Conservation (phyloP, 1,140 invertebrate genomes). For the Matsumurasca onukii region DNA sequence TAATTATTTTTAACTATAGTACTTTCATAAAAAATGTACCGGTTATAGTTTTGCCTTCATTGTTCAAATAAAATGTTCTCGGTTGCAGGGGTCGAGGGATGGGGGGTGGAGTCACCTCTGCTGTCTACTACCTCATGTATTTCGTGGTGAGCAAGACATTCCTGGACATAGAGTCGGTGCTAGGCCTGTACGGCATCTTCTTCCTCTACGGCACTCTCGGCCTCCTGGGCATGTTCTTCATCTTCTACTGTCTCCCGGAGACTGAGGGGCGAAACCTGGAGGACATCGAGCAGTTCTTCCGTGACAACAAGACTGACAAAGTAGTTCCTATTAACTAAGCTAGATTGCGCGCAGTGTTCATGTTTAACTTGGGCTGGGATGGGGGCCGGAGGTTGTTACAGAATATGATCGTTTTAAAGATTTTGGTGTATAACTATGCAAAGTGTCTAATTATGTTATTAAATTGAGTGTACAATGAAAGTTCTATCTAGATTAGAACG, state of each 20-base stretch:
- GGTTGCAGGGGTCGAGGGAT: slow-evolving; percentile 41
- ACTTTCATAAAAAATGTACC: no score
- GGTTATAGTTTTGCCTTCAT: no score
- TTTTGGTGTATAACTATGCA: no score
- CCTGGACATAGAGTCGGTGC: slow-evolving; percentile 34
- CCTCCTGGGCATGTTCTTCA: slow-evolving; percentile 36
- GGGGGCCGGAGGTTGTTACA: no score
- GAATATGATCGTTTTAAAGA: no score
- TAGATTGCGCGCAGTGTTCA: neutral
- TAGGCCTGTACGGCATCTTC: slow-evolving; percentile 39
- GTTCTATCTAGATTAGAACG: no score
- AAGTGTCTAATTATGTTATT: no score
- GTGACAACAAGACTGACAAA: slow-evolving; percentile 10
- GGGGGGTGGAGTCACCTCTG: slow-evolving; percentile 41
- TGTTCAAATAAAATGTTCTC: no score
- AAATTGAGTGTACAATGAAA: no score
- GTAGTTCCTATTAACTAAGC: slow-evolving; percentile 19
- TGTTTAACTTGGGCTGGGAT: no score
- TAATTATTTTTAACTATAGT: no score
- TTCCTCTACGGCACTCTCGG: slow-evolving; percentile 39
- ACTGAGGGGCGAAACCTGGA: slow-evolving; percentile 41
- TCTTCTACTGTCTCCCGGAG: slow-evolving; percentile 41
- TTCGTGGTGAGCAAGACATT: slow-evolving; percentile 41
- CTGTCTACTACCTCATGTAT: slow-evolving; percentile 38
- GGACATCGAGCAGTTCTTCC: slow-evolving; percentile 41